These are phyloP conservation scores for Cremastobaeus sp. DNA, from an alignment of 2,888 invertebrate species.

Conservation along the genomic window DNA sequence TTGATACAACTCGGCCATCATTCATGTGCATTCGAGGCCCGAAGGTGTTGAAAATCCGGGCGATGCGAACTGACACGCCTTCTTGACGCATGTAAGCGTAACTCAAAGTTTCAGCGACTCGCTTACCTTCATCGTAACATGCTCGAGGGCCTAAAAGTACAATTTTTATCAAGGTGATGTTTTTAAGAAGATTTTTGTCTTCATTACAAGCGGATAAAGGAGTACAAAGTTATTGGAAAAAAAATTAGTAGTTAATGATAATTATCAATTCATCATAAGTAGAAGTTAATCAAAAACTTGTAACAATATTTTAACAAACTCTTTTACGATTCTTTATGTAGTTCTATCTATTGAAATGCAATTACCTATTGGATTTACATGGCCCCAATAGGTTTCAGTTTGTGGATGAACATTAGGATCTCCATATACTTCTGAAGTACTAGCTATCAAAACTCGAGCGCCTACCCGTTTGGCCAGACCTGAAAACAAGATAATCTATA, in stretches of 20 bases:
- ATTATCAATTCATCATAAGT: too few species aligned
- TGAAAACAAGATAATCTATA: too few species aligned
- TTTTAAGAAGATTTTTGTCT: not conserved
- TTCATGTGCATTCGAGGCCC: slow-evolving; percentile 99
- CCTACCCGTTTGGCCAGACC: slow-evolving; percentile 95
- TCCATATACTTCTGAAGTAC: slow-evolving; percentile 99
- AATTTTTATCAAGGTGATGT: too few species aligned
- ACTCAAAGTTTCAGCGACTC: slow-evolving; percentile 96
- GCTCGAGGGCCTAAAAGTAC: slow-evolving; percentile 88
- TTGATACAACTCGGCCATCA: slow-evolving; percentile 98
- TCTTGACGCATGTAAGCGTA: slow-evolving; percentile 99
- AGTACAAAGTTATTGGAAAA: too few species aligned
- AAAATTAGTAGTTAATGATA: too few species aligned
- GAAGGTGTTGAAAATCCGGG: slow-evolving; percentile 99
- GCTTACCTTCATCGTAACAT: slow-evolving; percentile 99
- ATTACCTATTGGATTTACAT: slow-evolving; percentile 97
- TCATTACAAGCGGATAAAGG: too few species aligned
- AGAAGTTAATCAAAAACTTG: too few species aligned
- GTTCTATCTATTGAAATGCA: not conserved
- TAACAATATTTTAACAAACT: slow-evolving; percentile 9
- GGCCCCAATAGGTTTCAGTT: slow-evolving; percentile 98
- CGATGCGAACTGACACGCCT: slow-evolving; percentile 95
- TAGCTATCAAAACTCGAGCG: slow-evolving; percentile 95
- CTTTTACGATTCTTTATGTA: too few species aligned
- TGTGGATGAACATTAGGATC: slow-evolving; percentile 99